Evolutionary conservation across 2,797 vertebrate genomes (phyloP).

Genomic region (Sebastes aleutianus): DNA sequence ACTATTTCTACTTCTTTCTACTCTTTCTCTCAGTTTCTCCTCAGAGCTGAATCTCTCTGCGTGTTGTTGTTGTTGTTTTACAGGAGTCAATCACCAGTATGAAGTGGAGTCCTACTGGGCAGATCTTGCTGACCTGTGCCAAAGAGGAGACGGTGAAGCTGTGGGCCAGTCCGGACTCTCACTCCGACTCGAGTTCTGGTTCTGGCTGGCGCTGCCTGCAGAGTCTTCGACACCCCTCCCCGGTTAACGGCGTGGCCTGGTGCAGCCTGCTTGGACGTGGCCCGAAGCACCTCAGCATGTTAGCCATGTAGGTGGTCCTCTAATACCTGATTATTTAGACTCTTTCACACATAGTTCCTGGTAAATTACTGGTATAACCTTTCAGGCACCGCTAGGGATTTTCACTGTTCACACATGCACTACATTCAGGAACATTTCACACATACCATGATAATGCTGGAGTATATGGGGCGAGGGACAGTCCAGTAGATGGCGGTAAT

Average conservation of each 20-base stretch:
- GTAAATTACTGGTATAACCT: background rate
- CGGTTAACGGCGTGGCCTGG: conserved; percentile 93
- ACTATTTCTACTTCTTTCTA: background rate
- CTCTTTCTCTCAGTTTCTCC: background rate
- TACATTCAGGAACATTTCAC: background rate
- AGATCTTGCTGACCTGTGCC: conserved; percentile 92
- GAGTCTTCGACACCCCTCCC: conserved; percentile 86
- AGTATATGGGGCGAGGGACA: background rate
- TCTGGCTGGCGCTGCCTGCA: conserved; percentile 87
- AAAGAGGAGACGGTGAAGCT: conserved; percentile 95
- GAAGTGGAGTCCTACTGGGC: conserved; percentile 92
- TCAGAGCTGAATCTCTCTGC: background rate
- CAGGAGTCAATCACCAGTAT: conserved; percentile 91
- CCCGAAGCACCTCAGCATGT: conserved; percentile 84
- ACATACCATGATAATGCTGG: background rate
- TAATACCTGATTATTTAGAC: background rate
- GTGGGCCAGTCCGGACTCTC: conserved; percentile 80
- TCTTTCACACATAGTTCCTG: background rate
- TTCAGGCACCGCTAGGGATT: background rate
- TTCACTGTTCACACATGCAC: background rate
- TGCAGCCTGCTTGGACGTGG: conserved; percentile 86
- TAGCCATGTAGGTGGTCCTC: conserved; percentile 86
- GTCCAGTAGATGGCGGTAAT: background rate
- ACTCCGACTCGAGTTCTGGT: conserved; percentile 60
- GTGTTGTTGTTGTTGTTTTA: background rate